phyloP scores from a whole-genome alignment of 2,888 invertebrate genomes.

The Endomychus coccineus region DNA sequence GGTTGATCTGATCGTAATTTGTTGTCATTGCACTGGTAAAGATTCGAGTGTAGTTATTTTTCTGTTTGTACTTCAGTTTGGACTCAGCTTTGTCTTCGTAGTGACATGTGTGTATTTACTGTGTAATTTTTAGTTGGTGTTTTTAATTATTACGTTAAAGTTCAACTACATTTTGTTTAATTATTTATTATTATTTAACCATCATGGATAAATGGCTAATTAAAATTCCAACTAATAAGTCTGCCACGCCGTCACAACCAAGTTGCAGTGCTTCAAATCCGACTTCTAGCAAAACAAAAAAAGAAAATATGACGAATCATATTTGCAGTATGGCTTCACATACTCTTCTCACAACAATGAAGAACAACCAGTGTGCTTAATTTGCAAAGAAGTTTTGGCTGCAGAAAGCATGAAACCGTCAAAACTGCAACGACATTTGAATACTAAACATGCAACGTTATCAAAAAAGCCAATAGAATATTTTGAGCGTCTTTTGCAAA shows the following conservation, averaged over 20 bases:
- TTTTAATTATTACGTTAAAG: constrained; percentile 15
- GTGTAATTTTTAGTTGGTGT: constrained; percentile 15
- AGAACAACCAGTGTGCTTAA: constrained; percentile 19
- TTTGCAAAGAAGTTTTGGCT: constrained; percentile 19
- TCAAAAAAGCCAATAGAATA: constrained; percentile 9
- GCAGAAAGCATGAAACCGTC: constrained; percentile 21
- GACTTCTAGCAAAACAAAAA: constrained; percentile 11
- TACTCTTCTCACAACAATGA: constrained; percentile 11
- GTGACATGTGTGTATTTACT: constrained; percentile 17
- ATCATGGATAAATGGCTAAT: constrained; percentile 15
- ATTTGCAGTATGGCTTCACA: constrained; percentile 18
- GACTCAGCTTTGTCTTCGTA: constrained; percentile 15
- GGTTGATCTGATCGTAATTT: constrained; percentile 8
- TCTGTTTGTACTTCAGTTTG: constrained; percentile 16
- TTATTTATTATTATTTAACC: constrained; percentile 16
- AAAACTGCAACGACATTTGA: too few species aligned
- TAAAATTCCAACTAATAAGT: constrained; percentile 14
- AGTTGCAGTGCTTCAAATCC: constrained; percentile 14
- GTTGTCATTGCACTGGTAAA: constrained; percentile 7
- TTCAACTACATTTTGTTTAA: constrained; percentile 14
- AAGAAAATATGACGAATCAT: constrained; percentile 10
- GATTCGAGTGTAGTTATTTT: constrained; percentile 14
- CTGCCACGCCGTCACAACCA: constrained; percentile 13
- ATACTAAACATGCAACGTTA: too few species aligned
- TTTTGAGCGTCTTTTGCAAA: constrained; percentile 9